These are phyloP conservation scores for Myathropa florea DNA, from an alignment of 2,888 invertebrate genomes.

Conservation along the genomic window DNA sequence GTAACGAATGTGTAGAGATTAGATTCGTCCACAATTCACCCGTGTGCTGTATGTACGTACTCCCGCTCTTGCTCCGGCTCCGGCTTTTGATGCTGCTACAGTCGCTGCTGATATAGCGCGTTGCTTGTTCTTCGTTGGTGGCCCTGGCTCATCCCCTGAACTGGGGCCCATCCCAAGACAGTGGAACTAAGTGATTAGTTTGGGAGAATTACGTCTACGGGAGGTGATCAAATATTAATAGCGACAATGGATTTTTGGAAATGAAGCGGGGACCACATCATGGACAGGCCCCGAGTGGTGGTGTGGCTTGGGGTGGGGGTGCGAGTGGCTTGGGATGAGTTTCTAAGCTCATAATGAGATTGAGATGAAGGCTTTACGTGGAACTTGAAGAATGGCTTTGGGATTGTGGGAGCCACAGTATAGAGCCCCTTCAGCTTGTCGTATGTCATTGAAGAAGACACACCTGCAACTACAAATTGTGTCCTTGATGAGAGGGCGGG, in stretches of 20 bases:
- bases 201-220: slow-evolving; percentile 67
- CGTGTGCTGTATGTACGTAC: slow-evolving; percentile 10
- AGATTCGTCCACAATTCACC: slow-evolving; percentile 65
- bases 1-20: slow-evolving; percentile 70
- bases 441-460: no score
- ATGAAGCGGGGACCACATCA: slow-evolving; percentile 32
- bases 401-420: no score
- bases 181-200: slow-evolving; percentile 68
- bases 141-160: not conserved
- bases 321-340: no score
- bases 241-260: slow-evolving; percentile 70
- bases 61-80: no score
- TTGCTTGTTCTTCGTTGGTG: not conserved
- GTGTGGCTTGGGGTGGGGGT: not conserved
- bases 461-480: no score
- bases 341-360: not conserved
- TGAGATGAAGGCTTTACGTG: not conserved
- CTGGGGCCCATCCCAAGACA: slow-evolving; percentile 35
- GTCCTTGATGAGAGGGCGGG: no score
- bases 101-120: not conserved
- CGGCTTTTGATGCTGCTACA: no score
- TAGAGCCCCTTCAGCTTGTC: no score
- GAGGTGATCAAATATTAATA: slow-evolving; percentile 70
- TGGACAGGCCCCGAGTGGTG: not conserved
- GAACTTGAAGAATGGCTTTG: no score